A percentile compares a stretch with the other conserved stretches of the same genome.
Evolutionary conservation across 2,113 vertebrate genomes (phyloP).

Genomic region (Tonatia bakeri): DNA sequence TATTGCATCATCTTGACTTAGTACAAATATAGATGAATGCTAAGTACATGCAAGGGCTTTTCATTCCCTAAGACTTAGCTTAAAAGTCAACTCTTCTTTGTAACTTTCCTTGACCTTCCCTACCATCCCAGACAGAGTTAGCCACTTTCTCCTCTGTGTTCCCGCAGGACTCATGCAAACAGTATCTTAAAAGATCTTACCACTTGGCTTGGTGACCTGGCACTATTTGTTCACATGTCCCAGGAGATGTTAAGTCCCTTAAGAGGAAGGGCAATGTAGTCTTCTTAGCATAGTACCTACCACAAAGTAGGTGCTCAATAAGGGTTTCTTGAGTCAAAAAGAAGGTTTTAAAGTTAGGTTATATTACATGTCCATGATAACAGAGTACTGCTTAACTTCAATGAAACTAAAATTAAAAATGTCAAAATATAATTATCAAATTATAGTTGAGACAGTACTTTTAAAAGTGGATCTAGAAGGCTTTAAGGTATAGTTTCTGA

Average conservation of each 20-base stretch:
- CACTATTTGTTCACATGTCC: not conserved
- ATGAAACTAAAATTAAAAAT: not conserved
- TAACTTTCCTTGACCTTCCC: not conserved
- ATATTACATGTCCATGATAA: not conserved
- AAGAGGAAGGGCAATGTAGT: not conserved
- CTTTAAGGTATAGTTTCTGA: not conserved
- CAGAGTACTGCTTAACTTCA: not conserved
- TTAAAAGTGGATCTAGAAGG: not conserved
- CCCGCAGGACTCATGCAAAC: not conserved
- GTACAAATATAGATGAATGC: conserved; percentile 3
- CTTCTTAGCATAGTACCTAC: not conserved
- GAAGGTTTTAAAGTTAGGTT: not conserved
- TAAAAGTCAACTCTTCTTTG: not conserved
- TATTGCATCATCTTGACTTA: not conserved
- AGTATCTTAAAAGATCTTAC: not conserved
- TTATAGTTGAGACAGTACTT: not conserved
- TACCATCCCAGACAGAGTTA: not conserved
- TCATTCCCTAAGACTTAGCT: not conserved
- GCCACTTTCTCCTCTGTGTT: not conserved
- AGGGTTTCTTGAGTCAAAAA: not conserved
- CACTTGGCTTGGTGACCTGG: not conserved
- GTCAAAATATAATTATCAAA: not conserved
- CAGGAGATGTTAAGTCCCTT: not conserved
- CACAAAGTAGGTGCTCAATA: not conserved
- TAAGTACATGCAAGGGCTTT: not conserved